Percentiles rank a stretch among this genome's conserved stretches.
Evolutionary conservation across 1,140 invertebrate species (phyloP).

Genomic region (Drosophila ambigua): DNA sequence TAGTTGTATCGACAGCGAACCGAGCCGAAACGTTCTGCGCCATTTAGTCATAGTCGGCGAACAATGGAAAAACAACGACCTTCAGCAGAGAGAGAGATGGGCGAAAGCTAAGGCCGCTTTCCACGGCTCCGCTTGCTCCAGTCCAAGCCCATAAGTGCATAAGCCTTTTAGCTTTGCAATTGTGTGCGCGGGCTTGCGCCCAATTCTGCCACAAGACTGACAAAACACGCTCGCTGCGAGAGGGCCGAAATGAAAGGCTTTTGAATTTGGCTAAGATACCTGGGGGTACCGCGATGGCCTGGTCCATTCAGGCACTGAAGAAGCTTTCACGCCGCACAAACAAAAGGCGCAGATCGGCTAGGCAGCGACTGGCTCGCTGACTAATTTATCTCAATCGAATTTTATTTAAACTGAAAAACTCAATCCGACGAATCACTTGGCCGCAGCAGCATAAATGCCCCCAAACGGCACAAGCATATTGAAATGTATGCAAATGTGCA

Average conservation of each 20-base stretch:
- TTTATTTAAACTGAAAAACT: slow-evolving; percentile 78
- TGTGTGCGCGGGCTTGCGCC: slow-evolving; percentile 59
- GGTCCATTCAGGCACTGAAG: slow-evolving; percentile 37
- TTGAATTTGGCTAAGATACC: slow-evolving; percentile 63
- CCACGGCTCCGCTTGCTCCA: slow-evolving; percentile 28
- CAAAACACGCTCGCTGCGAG: slow-evolving; percentile 49
- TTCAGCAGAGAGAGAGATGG: slow-evolving; percentile 51
- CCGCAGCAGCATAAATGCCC: slow-evolving; percentile 41
- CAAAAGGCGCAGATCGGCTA: slow-evolving; percentile 44
- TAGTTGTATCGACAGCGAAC: not conserved
- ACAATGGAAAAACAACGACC: slow-evolving; percentile 65
- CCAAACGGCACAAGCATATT: slow-evolving; percentile 23
- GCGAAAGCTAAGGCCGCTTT: slow-evolving; percentile 72
- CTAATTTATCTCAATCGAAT: slow-evolving; percentile 78
- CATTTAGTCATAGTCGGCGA: slow-evolving; percentile 38
- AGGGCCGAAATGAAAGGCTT: slow-evolving; percentile 71
- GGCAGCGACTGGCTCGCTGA: slow-evolving; percentile 9
- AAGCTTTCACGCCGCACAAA: slow-evolving; percentile 68
- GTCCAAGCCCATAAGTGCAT: slow-evolving; percentile 55
- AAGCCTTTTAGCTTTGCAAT: slow-evolving; percentile 81
- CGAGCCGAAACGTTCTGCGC: slow-evolving; percentile 39
- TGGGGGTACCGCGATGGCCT: not conserved
- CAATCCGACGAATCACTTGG: slow-evolving; percentile 49
- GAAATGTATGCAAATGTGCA: slow-evolving; percentile 63
- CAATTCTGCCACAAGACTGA: slow-evolving; percentile 63